Evolutionary conservation across 2,113 vertebrate species (phyloP).

Genomic region (Oryzias javanicus): DNA sequence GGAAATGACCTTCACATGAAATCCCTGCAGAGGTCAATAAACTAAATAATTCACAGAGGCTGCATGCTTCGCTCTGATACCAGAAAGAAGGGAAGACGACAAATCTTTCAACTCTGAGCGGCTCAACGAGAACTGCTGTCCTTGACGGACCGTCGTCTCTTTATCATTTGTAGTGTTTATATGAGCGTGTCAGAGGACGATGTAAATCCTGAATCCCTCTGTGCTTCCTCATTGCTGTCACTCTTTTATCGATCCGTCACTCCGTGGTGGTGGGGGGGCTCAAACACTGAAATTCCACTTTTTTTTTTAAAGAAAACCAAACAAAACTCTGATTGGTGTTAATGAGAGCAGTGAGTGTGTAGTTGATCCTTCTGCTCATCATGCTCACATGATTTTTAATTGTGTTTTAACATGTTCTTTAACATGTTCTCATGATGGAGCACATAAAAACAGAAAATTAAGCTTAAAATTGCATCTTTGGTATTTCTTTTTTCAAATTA

Average conservation of each 20-base stretch:
- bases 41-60: constrained; percentile 87
- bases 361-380: no score
- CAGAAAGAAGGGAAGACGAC: constrained; percentile 43
- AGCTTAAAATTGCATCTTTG: no score
- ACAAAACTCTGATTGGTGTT: no score
- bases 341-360: no score
- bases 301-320: no score
- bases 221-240: constrained; percentile 66
- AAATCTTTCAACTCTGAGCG: constrained; percentile 71
- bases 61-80: constrained; percentile 75
- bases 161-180: constrained; percentile 65
- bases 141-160: constrained; percentile 67
- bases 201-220: constrained; percentile 72
- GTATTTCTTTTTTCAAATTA: no score
- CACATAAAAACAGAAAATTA: no score
- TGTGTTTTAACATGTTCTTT: no score
- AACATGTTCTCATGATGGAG: no score
- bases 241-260: constrained; percentile 68
- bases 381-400: no score
- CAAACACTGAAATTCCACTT: no score
- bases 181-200: constrained; percentile 63
- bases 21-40: constrained; percentile 83
- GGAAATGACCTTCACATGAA: constrained; percentile 83
- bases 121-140: constrained; percentile 60
- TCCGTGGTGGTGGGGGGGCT: constrained; percentile 32